These are phyloP conservation scores for Ahaetulla prasina DNA, from an alignment of 2,113 vertebrate species.

Conservation along the genomic window DNA sequence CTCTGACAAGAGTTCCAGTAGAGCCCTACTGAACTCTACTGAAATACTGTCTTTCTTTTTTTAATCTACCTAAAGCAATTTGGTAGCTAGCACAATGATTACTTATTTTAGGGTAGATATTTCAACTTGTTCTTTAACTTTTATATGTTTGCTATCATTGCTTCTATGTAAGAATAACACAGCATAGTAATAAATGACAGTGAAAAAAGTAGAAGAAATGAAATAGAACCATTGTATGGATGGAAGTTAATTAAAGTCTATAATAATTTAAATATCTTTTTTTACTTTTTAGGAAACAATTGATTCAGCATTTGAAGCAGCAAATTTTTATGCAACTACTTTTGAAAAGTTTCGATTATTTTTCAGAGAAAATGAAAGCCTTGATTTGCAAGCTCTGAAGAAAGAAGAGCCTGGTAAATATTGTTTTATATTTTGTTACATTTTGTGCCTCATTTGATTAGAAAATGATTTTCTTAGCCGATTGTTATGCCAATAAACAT, in stretches of 20 bases:
- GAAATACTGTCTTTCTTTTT: background rate
- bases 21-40: background rate
- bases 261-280: conserved; percentile 1
- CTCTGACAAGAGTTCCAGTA: background rate
- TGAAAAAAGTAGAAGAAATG: background rate
- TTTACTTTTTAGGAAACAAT: conserved; percentile 69
- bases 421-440: conserved; percentile 1
- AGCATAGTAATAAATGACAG: background rate
- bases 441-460: background rate
- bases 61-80: background rate
- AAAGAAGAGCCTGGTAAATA: conserved; percentile 75
- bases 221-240: background rate
- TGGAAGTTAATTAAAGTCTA: background rate
- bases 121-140: background rate
- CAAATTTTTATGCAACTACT: conserved; percentile 67
- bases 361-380: conserved; percentile 79
- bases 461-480: background rate
- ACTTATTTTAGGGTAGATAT: background rate
- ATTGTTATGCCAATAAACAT: background rate
- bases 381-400: conserved; percentile 72
- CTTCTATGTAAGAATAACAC: background rate
- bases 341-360: conserved; percentile 76
- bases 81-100: background rate
- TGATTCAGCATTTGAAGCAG: conserved; percentile 72
- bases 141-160: background rate